Base-by-base conservation (phyloP, 2,797 vertebrate genomes). In the Epinephelus malabaricus region DNA sequence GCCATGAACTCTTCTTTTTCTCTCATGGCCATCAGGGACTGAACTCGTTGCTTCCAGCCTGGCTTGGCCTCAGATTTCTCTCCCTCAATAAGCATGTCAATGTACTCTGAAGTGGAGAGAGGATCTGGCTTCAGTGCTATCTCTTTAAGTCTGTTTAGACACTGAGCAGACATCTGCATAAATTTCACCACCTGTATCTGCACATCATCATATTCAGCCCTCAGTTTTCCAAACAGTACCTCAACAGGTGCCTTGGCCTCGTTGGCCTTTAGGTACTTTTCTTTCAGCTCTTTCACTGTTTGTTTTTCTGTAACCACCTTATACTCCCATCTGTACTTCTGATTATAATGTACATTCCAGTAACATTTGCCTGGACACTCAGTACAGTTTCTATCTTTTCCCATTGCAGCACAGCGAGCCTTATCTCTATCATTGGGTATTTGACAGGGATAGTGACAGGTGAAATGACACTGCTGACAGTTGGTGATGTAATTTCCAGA, bases 81-180 rank as follows among this genome's bases (percentile, higher is more conserved):
- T 34, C 30, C 63, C 49, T 83, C 15, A 7, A 90, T 69, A 0
- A 90, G 65, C 74, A 90, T 50, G 54, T 92, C 86, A 1, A 90
- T 88, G 79, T 89, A 87, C 11, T 89, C 78, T 8, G 81, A 82
- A 8, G 30, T 34, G 5, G 84, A 83, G 7, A 91, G 74, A 3
- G 86, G 89, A 55, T 86, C 45, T 0, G 88, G 2, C 49, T 63
- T 91, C 56, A 93, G 74, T 1, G 87, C 82, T 0, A 88, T 92
- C 62, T 81, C 73, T 60, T 84, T 71, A 0, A 93, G 88, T 21
- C 69, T 77, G 30, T 70, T 77, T 1, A 90, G 46, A 76, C 73
- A 81, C 2, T 38, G 0, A 0, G 23, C 25, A 2, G 81, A 78
- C 0, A 0, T 18, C 2, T 76, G 0, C 1, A 86, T 78, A 34